phyloP scores from a whole-genome alignment of 2,888 invertebrate species.

The Xanthia togata region DNA sequence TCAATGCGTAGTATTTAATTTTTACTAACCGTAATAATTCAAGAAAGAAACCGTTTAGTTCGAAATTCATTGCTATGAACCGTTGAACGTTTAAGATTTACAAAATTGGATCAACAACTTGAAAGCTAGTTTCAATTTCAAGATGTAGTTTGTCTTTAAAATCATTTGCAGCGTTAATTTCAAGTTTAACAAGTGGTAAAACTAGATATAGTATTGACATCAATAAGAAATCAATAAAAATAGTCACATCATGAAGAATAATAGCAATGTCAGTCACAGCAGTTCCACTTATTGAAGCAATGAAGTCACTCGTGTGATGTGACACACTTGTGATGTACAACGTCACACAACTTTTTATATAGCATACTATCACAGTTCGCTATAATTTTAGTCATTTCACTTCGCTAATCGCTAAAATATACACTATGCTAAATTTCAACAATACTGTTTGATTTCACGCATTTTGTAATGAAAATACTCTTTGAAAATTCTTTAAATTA shows the following conservation, averaged over 20 bases:
- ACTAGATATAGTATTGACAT: slow-evolving; percentile 1
- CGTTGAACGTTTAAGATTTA: neutral
- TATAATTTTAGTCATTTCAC: slow-evolving; percentile 70
- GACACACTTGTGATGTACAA: slow-evolving; percentile 50
- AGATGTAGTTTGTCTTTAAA: neutral
- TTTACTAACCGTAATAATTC: slow-evolving; percentile 40
- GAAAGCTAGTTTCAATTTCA: neutral
- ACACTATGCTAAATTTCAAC: slow-evolving; percentile 59
- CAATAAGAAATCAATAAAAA: slow-evolving; percentile 7
- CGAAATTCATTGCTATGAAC: neutral
- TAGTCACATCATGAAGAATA: neutral
- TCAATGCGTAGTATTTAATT: slow-evolving; percentile 39
- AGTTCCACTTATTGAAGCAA: slow-evolving; percentile 58
- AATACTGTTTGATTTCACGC: slow-evolving; percentile 49
- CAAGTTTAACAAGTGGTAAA: neutral
- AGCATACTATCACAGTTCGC: slow-evolving; percentile 70
- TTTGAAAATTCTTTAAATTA: slow-evolving; percentile 59
- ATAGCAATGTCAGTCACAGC: slow-evolving; percentile 10
- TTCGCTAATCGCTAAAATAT: slow-evolving; percentile 67
- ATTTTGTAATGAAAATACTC: slow-evolving; percentile 51
- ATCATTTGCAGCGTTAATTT: slow-evolving; percentile 1
- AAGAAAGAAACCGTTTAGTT: slow-evolving; percentile 15
- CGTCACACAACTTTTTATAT: slow-evolving; percentile 57
- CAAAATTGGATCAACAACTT: neutral
- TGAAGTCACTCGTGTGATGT: slow-evolving; percentile 50